These are phyloP conservation scores for Palloptera scutellata DNA, from an alignment of 2,888 invertebrate species.

Conservation along the genomic window DNA sequence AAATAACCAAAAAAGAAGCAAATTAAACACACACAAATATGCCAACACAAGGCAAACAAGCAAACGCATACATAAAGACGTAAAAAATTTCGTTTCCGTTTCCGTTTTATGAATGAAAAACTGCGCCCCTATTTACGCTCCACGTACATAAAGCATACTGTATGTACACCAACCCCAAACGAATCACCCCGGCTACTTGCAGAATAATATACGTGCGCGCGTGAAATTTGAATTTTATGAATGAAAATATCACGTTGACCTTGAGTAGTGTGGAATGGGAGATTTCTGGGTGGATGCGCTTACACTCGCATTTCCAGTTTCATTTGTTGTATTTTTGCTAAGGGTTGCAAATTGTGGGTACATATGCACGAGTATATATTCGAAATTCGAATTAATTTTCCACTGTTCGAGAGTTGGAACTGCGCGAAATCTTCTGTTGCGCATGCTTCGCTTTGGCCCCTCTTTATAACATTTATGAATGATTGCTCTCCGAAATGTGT, in stretches of 20 bases:
- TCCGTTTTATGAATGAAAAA: slow-evolving; percentile 6
- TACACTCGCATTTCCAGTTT: slow-evolving; percentile 32
- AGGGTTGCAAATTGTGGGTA: not conserved
- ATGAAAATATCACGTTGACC: slow-evolving; percentile 45
- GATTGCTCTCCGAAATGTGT: not conserved
- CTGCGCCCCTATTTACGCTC: not conserved
- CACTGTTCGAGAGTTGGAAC: not conserved
- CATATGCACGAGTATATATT: slow-evolving; percentile 1
- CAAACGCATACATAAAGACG: no score
- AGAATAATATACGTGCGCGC: not conserved
- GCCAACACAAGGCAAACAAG: no score
- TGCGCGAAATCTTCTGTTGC: not conserved
- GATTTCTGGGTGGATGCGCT: slow-evolving; percentile 23
- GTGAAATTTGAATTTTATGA: slow-evolving; percentile 47
- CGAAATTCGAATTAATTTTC: slow-evolving; percentile 20
- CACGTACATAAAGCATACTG: not conserved
- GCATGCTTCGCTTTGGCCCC: slow-evolving; percentile 8
- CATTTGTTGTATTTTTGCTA: not conserved
- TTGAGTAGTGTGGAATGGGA: slow-evolving; percentile 17
- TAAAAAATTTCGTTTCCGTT: not conserved
- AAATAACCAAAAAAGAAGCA: no score
- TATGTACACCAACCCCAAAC: no score
- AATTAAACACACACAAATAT: no score
- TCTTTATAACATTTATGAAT: slow-evolving; percentile 25
- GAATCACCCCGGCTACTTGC: no score